These are phyloP conservation scores for Zygogramma bicolorata DNA, from an alignment of 2,888 invertebrate genomes.

Conservation along the genomic window DNA sequence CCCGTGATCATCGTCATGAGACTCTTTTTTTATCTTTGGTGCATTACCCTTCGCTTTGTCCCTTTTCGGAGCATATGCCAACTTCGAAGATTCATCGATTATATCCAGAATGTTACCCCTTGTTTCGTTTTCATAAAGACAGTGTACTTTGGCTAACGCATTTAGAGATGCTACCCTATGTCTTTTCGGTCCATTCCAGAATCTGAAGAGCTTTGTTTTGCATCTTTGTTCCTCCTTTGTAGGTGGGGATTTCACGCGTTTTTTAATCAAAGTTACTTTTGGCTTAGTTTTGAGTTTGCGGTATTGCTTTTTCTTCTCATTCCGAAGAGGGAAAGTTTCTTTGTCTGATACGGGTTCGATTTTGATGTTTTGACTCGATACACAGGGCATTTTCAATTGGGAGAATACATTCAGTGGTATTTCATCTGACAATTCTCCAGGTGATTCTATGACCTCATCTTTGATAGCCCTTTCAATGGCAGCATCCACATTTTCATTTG, in stretches of 20 bases:
- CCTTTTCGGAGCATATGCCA: constrained; percentile 30
- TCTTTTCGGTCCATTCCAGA: constrained; percentile 84
- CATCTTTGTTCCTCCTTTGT: constrained; percentile 41
- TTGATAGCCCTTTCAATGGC: constrained; percentile 15
- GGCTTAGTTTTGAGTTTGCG: constrained; percentile 45
- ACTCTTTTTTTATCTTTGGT: constrained; percentile 32
- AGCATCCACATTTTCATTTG: background rate
- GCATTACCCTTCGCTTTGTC: constrained; percentile 21
- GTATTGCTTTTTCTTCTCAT: constrained; percentile 23
- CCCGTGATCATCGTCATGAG: constrained; percentile 47
- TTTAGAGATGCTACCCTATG: constrained; percentile 91
- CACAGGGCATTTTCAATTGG: background rate
- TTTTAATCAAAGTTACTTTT: constrained; percentile 49
- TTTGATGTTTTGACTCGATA: constrained; percentile 29
- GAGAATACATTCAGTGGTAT: constrained; percentile 51
- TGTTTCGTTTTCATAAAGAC: constrained; percentile 90
- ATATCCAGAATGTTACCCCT: constrained; percentile 74
- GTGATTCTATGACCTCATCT: constrained; percentile 20
- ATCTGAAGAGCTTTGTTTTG: constrained; percentile 67
- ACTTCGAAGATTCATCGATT: constrained; percentile 42
- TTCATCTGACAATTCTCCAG: constrained; percentile 26
- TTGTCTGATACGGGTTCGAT: constrained; percentile 18
- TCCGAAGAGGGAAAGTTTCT: constrained; percentile 24
- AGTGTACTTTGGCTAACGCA: constrained; percentile 90
- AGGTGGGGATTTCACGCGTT: constrained; percentile 35